Percentiles rank a stretch among this genome's conserved stretches.
Evolutionary conservation across 2,113 vertebrate genomes (phyloP).

Genomic region (Promerops cafer): DNA sequence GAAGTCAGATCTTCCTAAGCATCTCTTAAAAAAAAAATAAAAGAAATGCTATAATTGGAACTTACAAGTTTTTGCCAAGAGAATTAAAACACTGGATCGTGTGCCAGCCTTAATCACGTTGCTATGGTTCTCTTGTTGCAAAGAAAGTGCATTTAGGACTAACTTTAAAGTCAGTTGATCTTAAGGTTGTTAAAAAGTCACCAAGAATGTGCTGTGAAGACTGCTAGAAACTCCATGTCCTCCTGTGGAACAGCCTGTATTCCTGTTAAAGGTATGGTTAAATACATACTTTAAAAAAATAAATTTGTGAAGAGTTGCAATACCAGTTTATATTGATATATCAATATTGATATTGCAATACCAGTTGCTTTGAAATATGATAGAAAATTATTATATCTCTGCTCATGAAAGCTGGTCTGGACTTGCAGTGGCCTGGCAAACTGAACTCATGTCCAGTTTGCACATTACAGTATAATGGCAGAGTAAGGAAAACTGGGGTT

Average conservation of each 20-base stretch:
- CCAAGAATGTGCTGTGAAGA: not conserved
- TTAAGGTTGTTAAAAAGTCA: not conserved
- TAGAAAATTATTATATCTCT: not conserved
- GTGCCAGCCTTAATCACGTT: constrained; percentile 40
- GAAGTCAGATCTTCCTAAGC: constrained; percentile 25
- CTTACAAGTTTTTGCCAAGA: constrained; percentile 30
- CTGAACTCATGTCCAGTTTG: not conserved
- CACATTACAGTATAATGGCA: not conserved
- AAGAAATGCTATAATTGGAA: constrained; percentile 19
- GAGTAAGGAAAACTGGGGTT: not conserved
- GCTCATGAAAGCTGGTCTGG: not conserved
- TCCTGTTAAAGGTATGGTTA: not conserved
- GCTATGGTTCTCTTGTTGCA: constrained; percentile 50
- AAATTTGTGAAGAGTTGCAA: not conserved
- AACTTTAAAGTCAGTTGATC: constrained; percentile 1
- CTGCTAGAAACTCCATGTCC: not conserved
- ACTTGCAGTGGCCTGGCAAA: not conserved
- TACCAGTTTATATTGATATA: too few species aligned
- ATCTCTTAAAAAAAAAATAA: not conserved
- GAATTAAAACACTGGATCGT: constrained; percentile 20
- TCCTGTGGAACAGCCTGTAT: not conserved
- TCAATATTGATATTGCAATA: too few species aligned
- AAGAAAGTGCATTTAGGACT: not conserved
- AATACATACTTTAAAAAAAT: not conserved
- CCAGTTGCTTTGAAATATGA: not conserved